These are phyloP conservation scores for Anolis apletophallus DNA, from an alignment of 2,797 vertebrate species.

Conservation along the genomic window DNA sequence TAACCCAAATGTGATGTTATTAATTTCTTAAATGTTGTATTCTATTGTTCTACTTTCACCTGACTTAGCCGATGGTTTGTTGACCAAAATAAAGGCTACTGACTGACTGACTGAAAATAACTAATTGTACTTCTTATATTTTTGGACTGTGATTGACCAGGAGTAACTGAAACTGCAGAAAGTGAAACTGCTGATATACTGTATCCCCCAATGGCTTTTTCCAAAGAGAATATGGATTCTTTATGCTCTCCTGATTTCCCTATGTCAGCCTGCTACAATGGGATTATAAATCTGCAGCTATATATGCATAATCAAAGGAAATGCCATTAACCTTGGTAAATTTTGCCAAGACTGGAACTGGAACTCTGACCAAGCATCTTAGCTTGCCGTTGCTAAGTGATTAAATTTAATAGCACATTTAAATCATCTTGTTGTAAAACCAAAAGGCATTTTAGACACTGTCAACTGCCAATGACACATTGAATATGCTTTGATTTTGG, in stretches of 20 bases:
- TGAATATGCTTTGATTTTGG: too few species aligned
- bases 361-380: not conserved
- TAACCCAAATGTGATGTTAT: too few species aligned
- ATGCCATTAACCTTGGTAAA: not conserved
- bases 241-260: not conserved
- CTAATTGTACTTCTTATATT: too few species aligned
- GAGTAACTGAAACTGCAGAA: not conserved
- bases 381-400: fast-evolving
- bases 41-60: too few species aligned
- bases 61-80: too few species aligned
- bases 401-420: not conserved
- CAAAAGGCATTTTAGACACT: not conserved
- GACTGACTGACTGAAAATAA: too few species aligned
- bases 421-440: not conserved
- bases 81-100: too few species aligned
- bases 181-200: too few species aligned
- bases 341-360: not conserved
- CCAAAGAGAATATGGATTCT: not conserved
- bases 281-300: not conserved
- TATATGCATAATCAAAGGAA: conserved; percentile 1
- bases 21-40: too few species aligned
- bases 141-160: too few species aligned
- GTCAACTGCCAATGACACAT: not conserved
- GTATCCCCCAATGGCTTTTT: not conserved
- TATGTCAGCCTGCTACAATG: not conserved